Evolutionary conservation across 2,113 vertebrate species (phyloP).

Genomic region (Vulpes lagopus): DNA sequence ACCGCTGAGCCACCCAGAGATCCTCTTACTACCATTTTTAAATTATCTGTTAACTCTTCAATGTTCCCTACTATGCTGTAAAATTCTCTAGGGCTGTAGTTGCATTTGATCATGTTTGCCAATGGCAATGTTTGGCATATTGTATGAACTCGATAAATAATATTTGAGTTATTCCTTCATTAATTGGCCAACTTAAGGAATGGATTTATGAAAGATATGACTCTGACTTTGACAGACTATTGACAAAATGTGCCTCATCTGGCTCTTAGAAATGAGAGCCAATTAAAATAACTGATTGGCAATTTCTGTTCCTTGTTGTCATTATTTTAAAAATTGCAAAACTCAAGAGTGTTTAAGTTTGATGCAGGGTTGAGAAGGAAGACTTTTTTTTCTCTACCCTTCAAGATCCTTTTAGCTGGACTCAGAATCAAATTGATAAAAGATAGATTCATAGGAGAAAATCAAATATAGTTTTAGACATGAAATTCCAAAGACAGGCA

Average conservation of each 20-base stretch:
- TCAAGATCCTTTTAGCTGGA: background rate
- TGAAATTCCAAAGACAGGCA: background rate
- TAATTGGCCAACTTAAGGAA: background rate
- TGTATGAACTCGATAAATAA: background rate
- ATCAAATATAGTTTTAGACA: background rate
- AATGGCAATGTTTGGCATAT: background rate
- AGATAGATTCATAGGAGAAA: background rate
- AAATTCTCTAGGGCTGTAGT: background rate
- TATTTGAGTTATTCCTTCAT: background rate
- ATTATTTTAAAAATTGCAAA: background rate
- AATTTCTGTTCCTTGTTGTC: background rate
- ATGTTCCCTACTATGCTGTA: background rate
- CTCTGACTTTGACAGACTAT: background rate
- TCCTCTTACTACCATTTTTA: background rate
- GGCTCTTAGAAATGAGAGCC: background rate
- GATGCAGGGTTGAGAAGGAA: background rate
- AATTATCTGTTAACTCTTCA: background rate
- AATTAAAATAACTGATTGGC: background rate
- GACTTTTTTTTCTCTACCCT: background rate
- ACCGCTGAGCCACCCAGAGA: too few relatives aligned
- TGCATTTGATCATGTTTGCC: background rate
- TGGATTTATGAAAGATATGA: slow-evolving; percentile 21
- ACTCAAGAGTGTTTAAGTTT: background rate
- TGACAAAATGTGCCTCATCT: background rate
- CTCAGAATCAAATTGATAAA: background rate